Conservation (phyloP, 2,888 invertebrate genomes). For the Poecilobothrus nobilitatus region DNA sequence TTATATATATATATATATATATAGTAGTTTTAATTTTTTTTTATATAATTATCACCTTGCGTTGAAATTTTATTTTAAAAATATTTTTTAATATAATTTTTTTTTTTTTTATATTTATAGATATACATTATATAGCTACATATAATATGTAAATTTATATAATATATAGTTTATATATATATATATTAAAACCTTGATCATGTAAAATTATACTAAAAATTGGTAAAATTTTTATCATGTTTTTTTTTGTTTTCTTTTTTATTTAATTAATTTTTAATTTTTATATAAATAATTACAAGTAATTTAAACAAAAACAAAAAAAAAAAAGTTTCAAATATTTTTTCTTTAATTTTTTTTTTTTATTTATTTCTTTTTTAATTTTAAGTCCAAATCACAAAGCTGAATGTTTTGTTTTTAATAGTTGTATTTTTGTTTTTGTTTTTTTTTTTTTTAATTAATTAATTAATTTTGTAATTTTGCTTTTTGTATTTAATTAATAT, state of each 20-base stretch:
- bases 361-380: neutral
- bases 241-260: too few species aligned
- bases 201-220: neutral
- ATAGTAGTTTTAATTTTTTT: neutral
- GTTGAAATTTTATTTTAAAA: neutral
- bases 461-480: neutral
- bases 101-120: neutral
- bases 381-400: constrained; percentile 1
- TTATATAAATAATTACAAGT: neutral
- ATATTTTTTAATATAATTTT: neutral
- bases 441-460: neutral
- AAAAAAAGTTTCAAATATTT: neutral
- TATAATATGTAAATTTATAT: too few species aligned
- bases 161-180: neutral
- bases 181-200: neutral
- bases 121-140: too few species aligned
- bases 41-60: constrained; percentile 6
- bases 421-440: neutral
- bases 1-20: neutral
- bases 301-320: neutral
- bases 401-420: neutral
- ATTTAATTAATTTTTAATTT: too few species aligned
- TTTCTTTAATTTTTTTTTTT: neutral
- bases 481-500: neutral
- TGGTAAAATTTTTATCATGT: neutral